Evolutionary conservation across 2,113 vertebrate genomes (phyloP).

Genomic region (Zingel zingel): DNA sequence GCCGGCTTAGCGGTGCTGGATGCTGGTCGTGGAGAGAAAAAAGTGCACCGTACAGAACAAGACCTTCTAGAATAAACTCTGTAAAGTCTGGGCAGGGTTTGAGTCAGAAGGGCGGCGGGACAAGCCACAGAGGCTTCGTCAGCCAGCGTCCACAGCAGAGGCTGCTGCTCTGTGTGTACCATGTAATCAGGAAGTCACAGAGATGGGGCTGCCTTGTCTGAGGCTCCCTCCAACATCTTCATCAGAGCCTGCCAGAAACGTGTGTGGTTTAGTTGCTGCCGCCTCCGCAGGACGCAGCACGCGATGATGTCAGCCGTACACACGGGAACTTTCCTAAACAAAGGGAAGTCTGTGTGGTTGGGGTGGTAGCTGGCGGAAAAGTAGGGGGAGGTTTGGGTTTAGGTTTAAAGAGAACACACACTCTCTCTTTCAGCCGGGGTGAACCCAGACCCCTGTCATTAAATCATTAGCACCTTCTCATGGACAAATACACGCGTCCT

Average conservation of each 20-base stretch:
- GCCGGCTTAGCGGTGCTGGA: conserved; percentile 36
- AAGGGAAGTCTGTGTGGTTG: conserved; percentile 85
- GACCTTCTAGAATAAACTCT: conserved; percentile 74
- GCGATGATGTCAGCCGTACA: conserved; percentile 83
- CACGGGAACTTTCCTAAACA: conserved; percentile 84
- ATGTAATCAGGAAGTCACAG: conserved; percentile 73
- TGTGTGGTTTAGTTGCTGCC: conserved; percentile 74
- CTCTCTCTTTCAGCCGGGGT: conserved; percentile 65
- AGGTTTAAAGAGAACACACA: conserved; percentile 66
- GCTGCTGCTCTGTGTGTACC: conserved; percentile 36
- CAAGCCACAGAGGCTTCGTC: conserved; percentile 35
- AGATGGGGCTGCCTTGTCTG: conserved; percentile 56
- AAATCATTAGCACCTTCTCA: conserved; percentile 82
- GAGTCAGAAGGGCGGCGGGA: conserved; percentile 51
- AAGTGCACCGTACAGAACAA: conserved; percentile 36
- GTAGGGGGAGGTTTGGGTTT: conserved; percentile 32
- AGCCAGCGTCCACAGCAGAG: conserved; percentile 35
- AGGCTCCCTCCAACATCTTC: conserved; percentile 71
- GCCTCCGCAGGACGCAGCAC: conserved; percentile 71
- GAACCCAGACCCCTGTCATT: conserved; percentile 73
- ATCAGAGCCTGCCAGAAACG: conserved; percentile 77
- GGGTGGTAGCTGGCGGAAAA: conserved; percentile 72
- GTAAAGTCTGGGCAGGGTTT: conserved; percentile 58
- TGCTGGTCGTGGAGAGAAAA: conserved; percentile 38
- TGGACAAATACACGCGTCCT: conserved; percentile 53